A percentile compares a stretch with the other conserved stretches of the same genome.
Evolutionary conservation across 2,888 invertebrate species (phyloP).

Genomic region (Suillia variegata): DNA sequence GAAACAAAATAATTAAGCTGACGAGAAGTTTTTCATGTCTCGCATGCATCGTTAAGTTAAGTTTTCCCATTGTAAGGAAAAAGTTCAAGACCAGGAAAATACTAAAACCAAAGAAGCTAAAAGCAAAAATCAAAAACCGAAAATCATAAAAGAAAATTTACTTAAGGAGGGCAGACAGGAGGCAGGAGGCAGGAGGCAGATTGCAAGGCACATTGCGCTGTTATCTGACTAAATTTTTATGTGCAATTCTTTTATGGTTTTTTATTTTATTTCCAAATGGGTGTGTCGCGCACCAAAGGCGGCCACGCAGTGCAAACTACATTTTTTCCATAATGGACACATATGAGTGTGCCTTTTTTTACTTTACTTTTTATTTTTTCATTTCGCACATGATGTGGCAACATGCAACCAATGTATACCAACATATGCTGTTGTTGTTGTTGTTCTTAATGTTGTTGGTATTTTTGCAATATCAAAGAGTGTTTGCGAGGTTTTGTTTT

Average conservation of each 20-base stretch:
- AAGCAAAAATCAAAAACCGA: constrained; percentile 1
- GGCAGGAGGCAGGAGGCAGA: background rate
- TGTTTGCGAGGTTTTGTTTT: too few species aligned
- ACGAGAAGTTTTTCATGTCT: too few species aligned
- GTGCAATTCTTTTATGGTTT: background rate
- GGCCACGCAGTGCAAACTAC: background rate
- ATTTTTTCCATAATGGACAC: background rate
- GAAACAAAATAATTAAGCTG: too few species aligned
- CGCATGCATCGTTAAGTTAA: too few species aligned
- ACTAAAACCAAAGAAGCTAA: background rate
- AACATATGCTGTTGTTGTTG: too few species aligned
- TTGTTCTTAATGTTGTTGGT: background rate
- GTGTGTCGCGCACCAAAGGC: background rate
- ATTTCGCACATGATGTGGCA: background rate
- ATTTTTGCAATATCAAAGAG: background rate
- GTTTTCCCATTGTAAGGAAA: too few species aligned
- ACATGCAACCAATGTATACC: too few species aligned
- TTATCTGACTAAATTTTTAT: background rate
- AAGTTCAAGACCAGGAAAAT: too few species aligned
- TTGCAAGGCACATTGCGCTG: background rate
- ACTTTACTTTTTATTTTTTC: background rate
- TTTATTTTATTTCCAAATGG: background rate
- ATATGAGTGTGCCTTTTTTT: background rate
- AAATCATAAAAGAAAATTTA: background rate
- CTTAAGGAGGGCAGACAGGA: background rate